Evolutionary conservation across 1,140 invertebrate genomes (phyloP).

Genomic region (Neotoxoptera formosana): DNA sequence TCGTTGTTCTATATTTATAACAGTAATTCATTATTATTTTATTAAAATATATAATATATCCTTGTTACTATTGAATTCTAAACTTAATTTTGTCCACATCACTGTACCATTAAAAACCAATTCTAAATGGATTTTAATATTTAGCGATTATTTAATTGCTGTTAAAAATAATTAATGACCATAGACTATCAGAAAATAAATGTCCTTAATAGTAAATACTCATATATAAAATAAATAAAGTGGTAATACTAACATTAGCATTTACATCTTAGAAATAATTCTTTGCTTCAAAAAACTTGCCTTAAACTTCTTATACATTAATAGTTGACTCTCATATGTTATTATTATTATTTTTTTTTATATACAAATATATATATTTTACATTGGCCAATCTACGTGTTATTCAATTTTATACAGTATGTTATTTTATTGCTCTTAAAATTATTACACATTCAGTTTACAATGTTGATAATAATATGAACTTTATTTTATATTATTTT

Average conservation of each 20-base stretch:
- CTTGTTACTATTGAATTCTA: background rate
- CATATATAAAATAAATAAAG: background rate
- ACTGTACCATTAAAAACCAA: background rate
- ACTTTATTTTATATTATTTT: background rate
- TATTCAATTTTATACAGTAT: background rate
- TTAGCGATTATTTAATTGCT: background rate
- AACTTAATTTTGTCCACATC: background rate
- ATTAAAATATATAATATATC: background rate
- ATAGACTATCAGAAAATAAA: background rate
- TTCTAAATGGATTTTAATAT: background rate
- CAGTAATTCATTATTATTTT: background rate
- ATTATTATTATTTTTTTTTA: background rate
- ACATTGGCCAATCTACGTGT: background rate
- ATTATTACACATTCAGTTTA: background rate
- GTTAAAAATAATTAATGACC: background rate
- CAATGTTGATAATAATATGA: background rate
- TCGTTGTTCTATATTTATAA: background rate
- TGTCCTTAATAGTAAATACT: background rate
- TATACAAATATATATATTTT: background rate
- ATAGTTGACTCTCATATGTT: background rate
- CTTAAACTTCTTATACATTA: background rate
- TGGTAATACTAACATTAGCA: too few species aligned
- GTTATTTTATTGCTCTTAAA: conserved; percentile 13
- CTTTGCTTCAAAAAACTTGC: background rate
- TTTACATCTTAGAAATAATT: background rate